Conservation (phyloP, 2,797 vertebrate species). For the Phataginus tricuspis region DNA sequence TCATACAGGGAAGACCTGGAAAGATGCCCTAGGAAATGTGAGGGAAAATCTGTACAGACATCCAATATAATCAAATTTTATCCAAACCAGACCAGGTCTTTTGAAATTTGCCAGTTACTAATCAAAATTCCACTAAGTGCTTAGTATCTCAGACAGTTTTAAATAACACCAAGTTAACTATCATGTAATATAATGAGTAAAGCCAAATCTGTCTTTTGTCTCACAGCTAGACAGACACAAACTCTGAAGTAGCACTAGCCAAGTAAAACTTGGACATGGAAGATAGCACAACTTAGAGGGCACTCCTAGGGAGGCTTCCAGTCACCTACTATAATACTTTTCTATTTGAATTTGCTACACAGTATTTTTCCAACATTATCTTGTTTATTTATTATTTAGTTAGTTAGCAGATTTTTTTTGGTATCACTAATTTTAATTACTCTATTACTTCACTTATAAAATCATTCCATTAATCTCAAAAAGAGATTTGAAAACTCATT, state of each 20-base stretch:
- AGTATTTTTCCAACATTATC: not conserved
- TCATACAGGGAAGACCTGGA: not conserved
- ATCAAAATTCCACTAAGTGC: slow-evolving; percentile 62
- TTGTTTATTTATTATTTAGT: not conserved
- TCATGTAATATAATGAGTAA: slow-evolving; percentile 41
- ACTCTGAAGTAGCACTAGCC: not conserved
- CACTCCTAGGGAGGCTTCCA: not conserved
- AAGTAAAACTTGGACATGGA: not conserved
- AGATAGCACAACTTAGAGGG: not conserved
- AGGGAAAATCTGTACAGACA: not conserved
- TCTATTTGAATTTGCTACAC: not conserved
- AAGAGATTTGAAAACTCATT: not conserved
- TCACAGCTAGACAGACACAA: not conserved
- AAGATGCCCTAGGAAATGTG: not conserved
- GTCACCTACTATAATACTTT: not conserved
- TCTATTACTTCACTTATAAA: not conserved
- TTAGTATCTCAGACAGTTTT: slow-evolving; percentile 62
- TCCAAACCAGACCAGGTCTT: slow-evolving; percentile 65
- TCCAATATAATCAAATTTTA: slow-evolving; percentile 66
- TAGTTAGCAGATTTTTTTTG: not conserved
- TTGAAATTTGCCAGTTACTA: slow-evolving; percentile 51
- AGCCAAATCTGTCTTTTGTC: slow-evolving; percentile 64
- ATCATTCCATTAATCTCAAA: slow-evolving; percentile 7
- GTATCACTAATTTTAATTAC: slow-evolving; percentile 43
- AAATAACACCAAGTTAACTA: slow-evolving; percentile 47